phyloP scores from a whole-genome alignment of 2,113 vertebrate genomes.

The Ctenodactylus gundi region DNA sequence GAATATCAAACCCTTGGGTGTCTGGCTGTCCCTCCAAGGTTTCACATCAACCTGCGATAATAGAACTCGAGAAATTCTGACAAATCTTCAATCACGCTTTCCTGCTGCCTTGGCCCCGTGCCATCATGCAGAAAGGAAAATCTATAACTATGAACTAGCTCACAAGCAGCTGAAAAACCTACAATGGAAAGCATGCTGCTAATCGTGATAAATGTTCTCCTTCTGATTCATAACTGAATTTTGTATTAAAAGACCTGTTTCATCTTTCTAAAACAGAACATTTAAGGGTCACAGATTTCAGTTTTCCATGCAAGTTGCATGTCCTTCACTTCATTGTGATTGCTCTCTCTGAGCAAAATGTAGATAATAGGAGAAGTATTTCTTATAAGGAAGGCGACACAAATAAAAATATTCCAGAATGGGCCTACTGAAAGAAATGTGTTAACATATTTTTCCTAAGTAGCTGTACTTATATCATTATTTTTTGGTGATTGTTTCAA shows the following conservation, averaged over 20 bases:
- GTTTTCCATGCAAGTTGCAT: background rate
- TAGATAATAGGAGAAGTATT: background rate
- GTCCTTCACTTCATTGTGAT: constrained; percentile 1
- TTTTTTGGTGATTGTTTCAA: background rate
- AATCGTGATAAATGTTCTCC: background rate
- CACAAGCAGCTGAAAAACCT: constrained; percentile 32
- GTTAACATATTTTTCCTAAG: background rate
- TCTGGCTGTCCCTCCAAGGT: background rate
- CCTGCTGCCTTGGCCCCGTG: background rate
- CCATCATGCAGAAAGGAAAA: background rate
- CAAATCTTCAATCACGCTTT: background rate
- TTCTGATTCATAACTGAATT: constrained; percentile 15
- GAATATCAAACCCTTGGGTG: background rate
- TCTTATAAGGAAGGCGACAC: background rate
- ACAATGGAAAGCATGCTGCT: background rate
- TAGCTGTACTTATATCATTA: background rate
- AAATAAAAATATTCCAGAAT: constrained; percentile 14
- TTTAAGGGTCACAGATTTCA: background rate
- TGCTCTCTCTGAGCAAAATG: background rate
- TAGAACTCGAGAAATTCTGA: background rate
- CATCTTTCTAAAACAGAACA: background rate
- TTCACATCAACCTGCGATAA: background rate
- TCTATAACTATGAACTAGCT: constrained; percentile 17
- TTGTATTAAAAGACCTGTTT: constrained; percentile 7
- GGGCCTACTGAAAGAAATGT: background rate